phyloP scores from a whole-genome alignment of 2,888 invertebrate genomes.

The Acanthopleura granulata region DNA sequence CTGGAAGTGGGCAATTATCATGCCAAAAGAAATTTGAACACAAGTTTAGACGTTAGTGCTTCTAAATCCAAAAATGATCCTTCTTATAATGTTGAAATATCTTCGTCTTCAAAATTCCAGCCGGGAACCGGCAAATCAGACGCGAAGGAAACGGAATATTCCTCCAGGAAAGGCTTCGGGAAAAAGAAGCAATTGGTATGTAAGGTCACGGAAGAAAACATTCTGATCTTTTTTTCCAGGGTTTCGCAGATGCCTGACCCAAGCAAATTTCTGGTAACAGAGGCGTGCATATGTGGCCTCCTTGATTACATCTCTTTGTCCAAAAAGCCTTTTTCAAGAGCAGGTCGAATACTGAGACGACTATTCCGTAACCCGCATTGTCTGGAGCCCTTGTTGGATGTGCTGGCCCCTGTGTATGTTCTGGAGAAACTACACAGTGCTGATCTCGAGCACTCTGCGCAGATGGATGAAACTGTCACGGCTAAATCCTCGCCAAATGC shows the following conservation, averaged over 20 bases:
- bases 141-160: background rate
- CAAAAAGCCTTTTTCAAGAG: conserved; percentile 43
- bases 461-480: background rate
- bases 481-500: background rate
- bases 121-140: background rate
- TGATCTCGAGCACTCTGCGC: background rate
- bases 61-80: background rate
- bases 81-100: background rate
- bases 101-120: background rate
- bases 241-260: conserved; percentile 58
- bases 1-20: background rate
- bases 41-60: background rate
- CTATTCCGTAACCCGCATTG: conserved; percentile 54
- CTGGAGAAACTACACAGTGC: conserved; percentile 30
- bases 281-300: conserved; percentile 43
- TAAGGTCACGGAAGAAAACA: conserved; percentile 43
- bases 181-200: background rate
- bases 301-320: conserved; percentile 49
- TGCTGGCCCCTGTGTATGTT: conserved; percentile 45
- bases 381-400: conserved; percentile 48
- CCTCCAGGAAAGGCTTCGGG: background rate
- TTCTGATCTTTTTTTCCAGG: conserved; percentile 54
- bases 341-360: conserved; percentile 48
- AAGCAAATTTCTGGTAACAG: conserved; percentile 40
- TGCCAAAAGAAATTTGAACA: background rate